Percentiles rank a stretch among this genome's conserved stretches.
phyloP scores from a whole-genome alignment of 2,113 vertebrate genomes.

The Phyllostomus discolor region DNA sequence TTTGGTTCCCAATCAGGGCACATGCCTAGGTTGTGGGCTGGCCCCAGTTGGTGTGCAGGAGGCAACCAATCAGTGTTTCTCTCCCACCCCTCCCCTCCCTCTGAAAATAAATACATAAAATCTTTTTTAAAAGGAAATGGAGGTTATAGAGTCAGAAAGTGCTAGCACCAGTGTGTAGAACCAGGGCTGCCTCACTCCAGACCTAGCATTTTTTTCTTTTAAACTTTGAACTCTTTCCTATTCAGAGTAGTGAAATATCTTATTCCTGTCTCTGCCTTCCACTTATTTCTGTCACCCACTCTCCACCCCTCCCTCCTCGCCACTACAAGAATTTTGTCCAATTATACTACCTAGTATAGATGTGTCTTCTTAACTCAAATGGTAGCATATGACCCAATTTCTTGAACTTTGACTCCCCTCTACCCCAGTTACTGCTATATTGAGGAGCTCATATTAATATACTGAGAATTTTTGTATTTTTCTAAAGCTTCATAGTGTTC shows the following conservation, averaged over 20 bases:
- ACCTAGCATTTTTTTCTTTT: not conserved
- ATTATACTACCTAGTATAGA: not conserved
- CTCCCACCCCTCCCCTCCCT: no score
- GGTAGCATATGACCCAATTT: not conserved
- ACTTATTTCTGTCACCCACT: not conserved
- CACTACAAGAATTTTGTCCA: not conserved
- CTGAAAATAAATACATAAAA: no score
- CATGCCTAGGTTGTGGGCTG: no score
- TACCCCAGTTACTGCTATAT: not conserved
- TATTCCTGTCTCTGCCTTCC: not conserved
- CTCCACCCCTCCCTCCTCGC: not conserved
- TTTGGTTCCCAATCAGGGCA: no score
- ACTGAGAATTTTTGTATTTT: not conserved
- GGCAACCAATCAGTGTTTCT: no score
- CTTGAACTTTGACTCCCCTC: not conserved
- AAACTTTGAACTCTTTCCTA: not conserved
- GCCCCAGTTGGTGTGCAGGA: no score
- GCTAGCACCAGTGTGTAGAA: not conserved
- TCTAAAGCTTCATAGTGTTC: not conserved
- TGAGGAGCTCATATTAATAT: not conserved
- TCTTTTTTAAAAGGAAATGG: not conserved
- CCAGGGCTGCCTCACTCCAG: not conserved
- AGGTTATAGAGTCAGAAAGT: not conserved
- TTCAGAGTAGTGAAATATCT: not conserved
- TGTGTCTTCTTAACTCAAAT: not conserved